phyloP scores from a whole-genome alignment of 2,888 invertebrate genomes.

The Parnassius orleans region DNA sequence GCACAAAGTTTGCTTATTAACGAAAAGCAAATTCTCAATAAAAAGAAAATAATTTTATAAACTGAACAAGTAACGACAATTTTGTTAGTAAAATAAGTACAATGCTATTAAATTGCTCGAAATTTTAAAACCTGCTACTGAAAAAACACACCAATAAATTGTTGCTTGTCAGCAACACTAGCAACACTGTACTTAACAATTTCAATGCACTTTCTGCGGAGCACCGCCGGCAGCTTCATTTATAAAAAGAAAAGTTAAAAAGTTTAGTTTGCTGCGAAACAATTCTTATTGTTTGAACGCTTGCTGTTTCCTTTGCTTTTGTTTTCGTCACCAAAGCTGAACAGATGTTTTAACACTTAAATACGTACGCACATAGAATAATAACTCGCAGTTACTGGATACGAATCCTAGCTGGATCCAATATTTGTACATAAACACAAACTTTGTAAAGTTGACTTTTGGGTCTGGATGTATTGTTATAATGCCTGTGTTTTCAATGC shows the following conservation, averaged over 20 bases:
- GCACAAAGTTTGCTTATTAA: too few relatives aligned
- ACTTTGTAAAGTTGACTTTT: too few relatives aligned
- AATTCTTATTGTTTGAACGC: slow-evolving; percentile 54
- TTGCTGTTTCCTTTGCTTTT: slow-evolving; percentile 18
- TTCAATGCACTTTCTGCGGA: slow-evolving; percentile 39
- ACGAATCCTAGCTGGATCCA: too few relatives aligned
- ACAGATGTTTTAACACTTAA: slow-evolving; percentile 15
- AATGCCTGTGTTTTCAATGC: too few relatives aligned
- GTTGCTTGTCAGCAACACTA: slow-evolving; percentile 16
- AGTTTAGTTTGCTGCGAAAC: slow-evolving; percentile 33
- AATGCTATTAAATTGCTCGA: slow-evolving; percentile 1
- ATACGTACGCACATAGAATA: too few relatives aligned
- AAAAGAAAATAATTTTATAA: neutral
- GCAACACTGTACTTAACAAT: slow-evolving; percentile 23
- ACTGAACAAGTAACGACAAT: neutral
- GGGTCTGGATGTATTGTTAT: too few relatives aligned
- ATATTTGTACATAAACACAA: too few relatives aligned
- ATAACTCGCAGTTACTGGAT: too few relatives aligned
- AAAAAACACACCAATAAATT: neutral
- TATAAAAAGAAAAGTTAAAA: slow-evolving; percentile 45
- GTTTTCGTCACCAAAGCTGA: neutral
- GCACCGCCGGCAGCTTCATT: slow-evolving; percentile 31
- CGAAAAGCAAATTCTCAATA: too few relatives aligned
- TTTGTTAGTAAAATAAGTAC: neutral
- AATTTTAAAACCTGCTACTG: neutral